Evolutionary conservation across 2,113 vertebrate species (phyloP).

Genomic region (Chrysochloris asiatica): DNA sequence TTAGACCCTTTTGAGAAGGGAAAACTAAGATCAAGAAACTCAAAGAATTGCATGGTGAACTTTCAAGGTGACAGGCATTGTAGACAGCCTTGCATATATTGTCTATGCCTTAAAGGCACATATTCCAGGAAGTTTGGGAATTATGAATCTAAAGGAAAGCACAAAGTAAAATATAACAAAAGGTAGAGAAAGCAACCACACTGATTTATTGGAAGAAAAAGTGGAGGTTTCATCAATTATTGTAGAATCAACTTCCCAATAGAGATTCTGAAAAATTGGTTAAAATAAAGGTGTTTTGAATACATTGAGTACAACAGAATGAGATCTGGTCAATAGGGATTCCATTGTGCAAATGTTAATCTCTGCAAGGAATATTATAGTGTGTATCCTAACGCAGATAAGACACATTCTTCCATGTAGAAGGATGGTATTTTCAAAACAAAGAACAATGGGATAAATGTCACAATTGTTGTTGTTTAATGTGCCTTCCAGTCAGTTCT

Average conservation of each 20-base stretch:
- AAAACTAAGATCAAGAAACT: not conserved
- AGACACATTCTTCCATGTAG: slow-evolving; percentile 14
- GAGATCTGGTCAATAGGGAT: slow-evolving; percentile 2
- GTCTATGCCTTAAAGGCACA: not conserved
- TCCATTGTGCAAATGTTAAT: not conserved
- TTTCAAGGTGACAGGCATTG: not conserved
- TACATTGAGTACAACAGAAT: not conserved
- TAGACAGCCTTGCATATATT: not conserved
- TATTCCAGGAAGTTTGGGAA: not conserved
- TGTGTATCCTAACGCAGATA: not conserved
- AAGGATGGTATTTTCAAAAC: not conserved
- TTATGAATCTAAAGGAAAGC: not conserved
- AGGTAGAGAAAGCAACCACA: not conserved
- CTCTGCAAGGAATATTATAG: not conserved
- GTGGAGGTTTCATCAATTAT: not conserved
- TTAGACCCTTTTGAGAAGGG: not conserved
- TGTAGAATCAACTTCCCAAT: not conserved
- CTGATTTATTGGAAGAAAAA: not conserved
- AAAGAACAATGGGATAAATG: not conserved
- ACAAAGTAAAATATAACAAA: not conserved
- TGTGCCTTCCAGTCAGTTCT: too few relatives aligned
- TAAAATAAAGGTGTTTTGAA: not conserved
- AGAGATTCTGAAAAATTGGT: not conserved
- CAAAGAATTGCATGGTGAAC: not conserved
- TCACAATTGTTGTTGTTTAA: too few relatives aligned